Conservation (phyloP, 2,797 vertebrate genomes). For the Hyperoplus immaculatus region DNA sequence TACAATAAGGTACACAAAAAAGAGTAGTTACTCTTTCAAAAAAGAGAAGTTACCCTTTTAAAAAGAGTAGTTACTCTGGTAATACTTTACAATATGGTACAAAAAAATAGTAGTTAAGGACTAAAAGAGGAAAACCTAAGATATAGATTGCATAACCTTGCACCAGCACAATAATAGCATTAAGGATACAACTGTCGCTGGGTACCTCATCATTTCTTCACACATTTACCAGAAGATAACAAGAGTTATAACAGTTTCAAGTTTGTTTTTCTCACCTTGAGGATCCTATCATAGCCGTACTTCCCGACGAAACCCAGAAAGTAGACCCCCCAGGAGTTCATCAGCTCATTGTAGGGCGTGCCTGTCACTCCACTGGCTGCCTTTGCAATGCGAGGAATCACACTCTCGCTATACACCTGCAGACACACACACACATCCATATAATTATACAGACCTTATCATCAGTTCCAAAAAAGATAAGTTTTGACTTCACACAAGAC, state of each 20-base stretch:
- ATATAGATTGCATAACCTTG: background rate
- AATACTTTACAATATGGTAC: too few relatives aligned
- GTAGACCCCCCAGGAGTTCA: constrained; percentile 87
- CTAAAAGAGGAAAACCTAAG: background rate
- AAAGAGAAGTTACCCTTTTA: too few relatives aligned
- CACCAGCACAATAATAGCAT: background rate
- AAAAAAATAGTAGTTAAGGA: background rate
- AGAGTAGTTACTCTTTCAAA: too few relatives aligned
- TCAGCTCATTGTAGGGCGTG: constrained; percentile 86
- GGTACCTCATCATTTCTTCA: constrained; percentile 8
- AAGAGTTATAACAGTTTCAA: constrained; percentile 23
- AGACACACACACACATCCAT: constrained; percentile 28
- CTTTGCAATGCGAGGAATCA: constrained; percentile 84
- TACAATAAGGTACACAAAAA: too few relatives aligned
- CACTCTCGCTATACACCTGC: constrained; percentile 85
- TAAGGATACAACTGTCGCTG: background rate
- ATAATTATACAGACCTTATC: background rate
- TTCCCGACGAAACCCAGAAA: constrained; percentile 86
- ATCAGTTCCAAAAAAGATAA: background rate
- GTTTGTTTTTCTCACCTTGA: constrained; percentile 74
- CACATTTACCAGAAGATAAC: constrained; percentile 1
- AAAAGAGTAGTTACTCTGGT: background rate
- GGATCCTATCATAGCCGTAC: constrained; percentile 86
- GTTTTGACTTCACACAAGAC: constrained; percentile 22
- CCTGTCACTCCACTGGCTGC: constrained; percentile 86